Evolutionary conservation across 1,140 invertebrate genomes (phyloP).

Genomic region (Halictus rubicundus): DNA sequence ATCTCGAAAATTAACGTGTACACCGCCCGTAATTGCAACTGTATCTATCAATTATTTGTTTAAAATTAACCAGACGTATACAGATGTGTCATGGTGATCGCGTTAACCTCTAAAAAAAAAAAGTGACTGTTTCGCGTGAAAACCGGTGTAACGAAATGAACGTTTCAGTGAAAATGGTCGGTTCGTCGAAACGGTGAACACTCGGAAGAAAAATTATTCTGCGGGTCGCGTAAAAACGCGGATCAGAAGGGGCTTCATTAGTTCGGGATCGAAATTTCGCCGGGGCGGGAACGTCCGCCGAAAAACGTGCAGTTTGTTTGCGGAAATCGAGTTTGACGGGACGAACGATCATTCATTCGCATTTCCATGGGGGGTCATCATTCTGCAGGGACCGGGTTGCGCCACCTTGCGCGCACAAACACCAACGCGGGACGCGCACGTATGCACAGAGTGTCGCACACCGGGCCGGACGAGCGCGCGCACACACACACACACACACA

Average conservation of each 20-base stretch:
- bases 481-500: too few species aligned
- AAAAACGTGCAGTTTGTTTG: constrained; percentile 39
- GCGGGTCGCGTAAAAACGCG: background rate
- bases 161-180: too few species aligned
- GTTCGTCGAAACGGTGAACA: background rate
- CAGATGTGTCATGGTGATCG: too few species aligned
- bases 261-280: constrained; percentile 15
- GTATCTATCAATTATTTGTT: too few species aligned
- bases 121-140: too few species aligned
- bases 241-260: constrained; percentile 36
- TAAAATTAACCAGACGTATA: too few species aligned
- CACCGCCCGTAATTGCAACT: too few species aligned
- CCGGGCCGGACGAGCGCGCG: background rate
- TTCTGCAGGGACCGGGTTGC: constrained; percentile 8
- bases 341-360: constrained; percentile 60
- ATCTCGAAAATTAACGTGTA: too few species aligned
- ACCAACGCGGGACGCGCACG: background rate
- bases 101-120: too few species aligned
- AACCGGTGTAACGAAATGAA: too few species aligned
- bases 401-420: constrained; percentile 1
- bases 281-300: background rate
- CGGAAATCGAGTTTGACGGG: constrained; percentile 55
- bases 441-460: background rate
- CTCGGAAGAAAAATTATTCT: background rate
- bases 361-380: constrained; percentile 56